These are phyloP conservation scores for Rutpela maculata DNA, from an alignment of 2,888 invertebrate genomes.

Conservation along the genomic window DNA sequence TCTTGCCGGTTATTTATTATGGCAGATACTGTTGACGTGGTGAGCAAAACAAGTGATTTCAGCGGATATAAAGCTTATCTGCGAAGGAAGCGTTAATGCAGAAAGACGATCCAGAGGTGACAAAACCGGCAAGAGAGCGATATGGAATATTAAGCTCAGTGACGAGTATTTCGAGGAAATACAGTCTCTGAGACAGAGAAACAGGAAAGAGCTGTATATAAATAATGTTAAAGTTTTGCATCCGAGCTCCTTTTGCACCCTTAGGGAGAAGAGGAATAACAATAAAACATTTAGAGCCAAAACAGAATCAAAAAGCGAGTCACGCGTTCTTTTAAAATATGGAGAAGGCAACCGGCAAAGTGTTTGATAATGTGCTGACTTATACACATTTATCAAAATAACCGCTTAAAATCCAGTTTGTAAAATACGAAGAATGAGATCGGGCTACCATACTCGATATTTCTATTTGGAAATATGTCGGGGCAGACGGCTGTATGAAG, in stretches of 20 bases:
- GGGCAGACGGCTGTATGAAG: constrained; percentile 50
- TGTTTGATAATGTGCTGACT: constrained; percentile 70
- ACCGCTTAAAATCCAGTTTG: constrained; percentile 57
- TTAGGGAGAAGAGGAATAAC: constrained; percentile 48
- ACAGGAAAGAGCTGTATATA: constrained; percentile 54
- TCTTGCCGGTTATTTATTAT: constrained; percentile 37
- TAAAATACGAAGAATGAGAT: constrained; percentile 47
- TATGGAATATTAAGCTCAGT: constrained; percentile 65
- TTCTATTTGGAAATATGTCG: constrained; percentile 57
- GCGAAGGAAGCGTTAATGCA: constrained; percentile 60
- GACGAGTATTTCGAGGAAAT: constrained; percentile 58
- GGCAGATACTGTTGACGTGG: constrained; percentile 39
- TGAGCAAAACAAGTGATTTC: constrained; percentile 45
- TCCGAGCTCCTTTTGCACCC: constrained; percentile 46
- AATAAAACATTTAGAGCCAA: constrained; percentile 51
- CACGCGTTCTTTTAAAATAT: constrained; percentile 66
- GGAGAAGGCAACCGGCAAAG: constrained; percentile 62
- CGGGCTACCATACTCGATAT: constrained; percentile 49
- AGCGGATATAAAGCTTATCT: constrained; percentile 57
- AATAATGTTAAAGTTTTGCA: constrained; percentile 54
- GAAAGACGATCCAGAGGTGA: constrained; percentile 64
- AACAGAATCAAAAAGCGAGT: constrained; percentile 54
- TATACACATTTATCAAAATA: constrained; percentile 67
- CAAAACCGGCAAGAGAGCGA: constrained; percentile 63
- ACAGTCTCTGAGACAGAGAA: constrained; percentile 54